Evolutionary conservation across 2,888 invertebrate species (phyloP).

Genomic region (Zele albiditarsus): DNA sequence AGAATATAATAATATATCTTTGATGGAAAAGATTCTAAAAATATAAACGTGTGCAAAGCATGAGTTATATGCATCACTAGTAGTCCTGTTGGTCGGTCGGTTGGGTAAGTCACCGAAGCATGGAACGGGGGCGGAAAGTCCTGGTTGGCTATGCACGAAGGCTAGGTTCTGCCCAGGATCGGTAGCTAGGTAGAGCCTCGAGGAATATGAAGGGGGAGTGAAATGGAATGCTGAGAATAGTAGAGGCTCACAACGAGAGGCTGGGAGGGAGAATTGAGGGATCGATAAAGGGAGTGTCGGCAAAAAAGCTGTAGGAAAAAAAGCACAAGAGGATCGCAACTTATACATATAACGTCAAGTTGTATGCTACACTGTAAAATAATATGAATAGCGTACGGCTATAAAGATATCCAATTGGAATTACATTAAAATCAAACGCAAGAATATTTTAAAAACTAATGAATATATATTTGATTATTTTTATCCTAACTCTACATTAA

Average conservation of each 20-base stretch:
- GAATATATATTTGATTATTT: no score
- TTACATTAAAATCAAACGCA: no score
- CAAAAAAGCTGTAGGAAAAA: conserved; percentile 3
- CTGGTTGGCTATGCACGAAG: conserved; percentile 51
- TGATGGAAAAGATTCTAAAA: neutral
- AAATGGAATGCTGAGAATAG: conserved; percentile 10
- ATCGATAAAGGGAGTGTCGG: conserved; percentile 27
- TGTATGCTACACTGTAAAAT: neutral
- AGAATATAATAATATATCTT: neutral
- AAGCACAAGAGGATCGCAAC: neutral
- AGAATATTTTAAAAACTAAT: no score
- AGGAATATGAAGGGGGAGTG: conserved; percentile 46
- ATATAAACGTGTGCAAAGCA: conserved; percentile 1
- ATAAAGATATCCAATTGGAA: no score
- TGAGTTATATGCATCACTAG: neutral
- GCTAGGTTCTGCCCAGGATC: conserved; percentile 51
- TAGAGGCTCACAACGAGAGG: neutral
- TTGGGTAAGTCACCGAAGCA: conserved; percentile 11
- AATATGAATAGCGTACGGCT: neutral
- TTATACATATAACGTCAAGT: neutral
- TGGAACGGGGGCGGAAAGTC: conserved; percentile 47
- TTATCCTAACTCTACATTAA: no score
- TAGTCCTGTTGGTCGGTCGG: neutral
- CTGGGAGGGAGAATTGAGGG: conserved; percentile 22
- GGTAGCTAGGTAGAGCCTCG: conserved; percentile 59